Conservation (phyloP, 2,888 invertebrate species). For the Fragum whitleyi region DNA sequence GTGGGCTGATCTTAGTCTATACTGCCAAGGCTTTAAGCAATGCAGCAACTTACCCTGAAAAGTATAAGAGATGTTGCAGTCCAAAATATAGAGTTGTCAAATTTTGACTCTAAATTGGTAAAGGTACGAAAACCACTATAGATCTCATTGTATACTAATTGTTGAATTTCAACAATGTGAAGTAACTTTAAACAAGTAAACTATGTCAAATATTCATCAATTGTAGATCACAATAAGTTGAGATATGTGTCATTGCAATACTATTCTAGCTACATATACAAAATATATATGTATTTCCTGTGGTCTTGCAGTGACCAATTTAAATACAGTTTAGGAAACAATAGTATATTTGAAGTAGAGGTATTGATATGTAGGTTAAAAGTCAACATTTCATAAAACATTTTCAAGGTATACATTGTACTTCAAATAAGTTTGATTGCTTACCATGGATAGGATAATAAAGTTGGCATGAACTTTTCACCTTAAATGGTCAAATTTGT, state of each 20-base stretch:
- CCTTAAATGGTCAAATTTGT: neutral
- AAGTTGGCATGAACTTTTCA: neutral
- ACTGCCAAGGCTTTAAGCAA: too few species aligned
- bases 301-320: neutral
- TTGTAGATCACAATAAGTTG: slow-evolving; percentile 1
- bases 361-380: slow-evolving; percentile 4
- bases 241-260: neutral
- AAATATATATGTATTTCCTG: too few species aligned
- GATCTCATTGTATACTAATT: slow-evolving; percentile 9
- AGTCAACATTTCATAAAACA: neutral
- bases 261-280: neutral
- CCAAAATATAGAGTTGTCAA: too few species aligned
- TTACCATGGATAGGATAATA: neutral
- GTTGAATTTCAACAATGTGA: slow-evolving; percentile 5
- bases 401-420: too few species aligned
- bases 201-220: slow-evolving; percentile 26
- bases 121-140: neutral
- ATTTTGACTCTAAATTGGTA: neutral
- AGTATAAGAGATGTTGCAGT: too few species aligned
- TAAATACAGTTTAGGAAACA: neutral
- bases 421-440: neutral
- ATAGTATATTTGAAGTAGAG: neutral
- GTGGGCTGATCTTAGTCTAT: too few species aligned
- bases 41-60: too few species aligned
- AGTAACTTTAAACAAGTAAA: slow-evolving; percentile 15